Conservation (phyloP, 1,140 invertebrate species). For the Propsilocerus akamusi region DNA sequence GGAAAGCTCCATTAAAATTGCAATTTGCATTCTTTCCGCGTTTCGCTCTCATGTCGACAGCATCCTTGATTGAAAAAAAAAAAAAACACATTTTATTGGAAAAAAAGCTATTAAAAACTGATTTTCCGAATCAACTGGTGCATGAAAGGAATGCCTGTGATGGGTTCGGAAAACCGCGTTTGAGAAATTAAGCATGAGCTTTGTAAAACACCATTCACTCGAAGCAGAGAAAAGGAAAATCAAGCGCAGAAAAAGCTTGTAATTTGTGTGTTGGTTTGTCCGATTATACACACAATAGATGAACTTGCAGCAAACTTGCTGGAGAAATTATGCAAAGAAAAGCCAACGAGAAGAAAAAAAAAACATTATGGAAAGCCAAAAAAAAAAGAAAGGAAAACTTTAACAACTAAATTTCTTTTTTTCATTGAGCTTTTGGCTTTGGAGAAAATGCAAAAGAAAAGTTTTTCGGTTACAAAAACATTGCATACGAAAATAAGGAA, state of each 20-base stretch:
- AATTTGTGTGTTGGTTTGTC: neutral
- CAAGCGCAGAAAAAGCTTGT: neutral
- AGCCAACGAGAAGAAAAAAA: neutral
- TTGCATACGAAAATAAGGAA: neutral
- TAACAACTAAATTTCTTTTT: neutral
- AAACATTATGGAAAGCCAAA: neutral
- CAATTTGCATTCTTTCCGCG: neutral
- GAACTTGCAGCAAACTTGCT: neutral
- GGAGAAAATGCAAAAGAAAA: no score
- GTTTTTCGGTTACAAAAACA: no score
- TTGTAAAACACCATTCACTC: neutral
- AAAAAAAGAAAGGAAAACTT: neutral
- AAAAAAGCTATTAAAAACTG: neutral
- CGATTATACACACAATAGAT: neutral
- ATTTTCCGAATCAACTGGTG: constrained; percentile 2
- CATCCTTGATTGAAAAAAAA: neutral
- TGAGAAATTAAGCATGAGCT: neutral
- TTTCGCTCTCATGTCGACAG: neutral
- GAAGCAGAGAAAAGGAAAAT: neutral
- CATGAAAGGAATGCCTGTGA: neutral
- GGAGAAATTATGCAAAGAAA: no score
- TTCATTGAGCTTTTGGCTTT: no score
- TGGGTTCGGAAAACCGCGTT: neutral
- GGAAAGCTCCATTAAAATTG: no score
- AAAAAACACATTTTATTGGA: neutral